Conservation (phyloP, 2,113 vertebrate genomes). For the Limanda limanda region DNA sequence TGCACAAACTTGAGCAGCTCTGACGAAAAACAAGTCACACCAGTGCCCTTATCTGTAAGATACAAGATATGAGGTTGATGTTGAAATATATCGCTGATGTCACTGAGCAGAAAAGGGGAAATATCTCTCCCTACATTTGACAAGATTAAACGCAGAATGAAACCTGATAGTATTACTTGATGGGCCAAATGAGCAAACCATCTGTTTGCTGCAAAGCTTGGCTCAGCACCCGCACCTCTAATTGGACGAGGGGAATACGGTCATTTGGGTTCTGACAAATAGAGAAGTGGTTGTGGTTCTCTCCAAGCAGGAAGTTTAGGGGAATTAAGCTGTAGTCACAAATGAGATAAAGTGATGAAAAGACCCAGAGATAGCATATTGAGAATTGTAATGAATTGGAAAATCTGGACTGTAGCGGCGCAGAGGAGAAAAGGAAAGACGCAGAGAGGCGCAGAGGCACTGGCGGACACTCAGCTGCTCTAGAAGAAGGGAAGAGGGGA, state of each 20-base stretch:
- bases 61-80: constrained; percentile 13
- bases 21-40: constrained; percentile 6
- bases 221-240: constrained; percentile 11
- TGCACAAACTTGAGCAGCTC: constrained; percentile 30
- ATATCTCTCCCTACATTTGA: constrained; percentile 2
- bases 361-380: background rate
- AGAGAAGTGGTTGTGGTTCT: constrained; percentile 30
- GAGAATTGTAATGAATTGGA: constrained; percentile 19
- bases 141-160: constrained; percentile 7
- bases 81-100: background rate
- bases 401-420: constrained; percentile 1
- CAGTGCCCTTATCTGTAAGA: constrained; percentile 21
- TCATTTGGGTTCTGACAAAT: constrained; percentile 24
- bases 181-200: constrained; percentile 36
- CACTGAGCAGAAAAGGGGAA: constrained; percentile 10
- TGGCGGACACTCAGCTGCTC: constrained; percentile 48
- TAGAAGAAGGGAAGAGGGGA: constrained; percentile 62
- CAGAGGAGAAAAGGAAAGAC: constrained; percentile 20
- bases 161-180: constrained; percentile 1
- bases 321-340: constrained; percentile 23
- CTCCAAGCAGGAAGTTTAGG: background rate
- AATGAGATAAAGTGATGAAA: constrained; percentile 13
- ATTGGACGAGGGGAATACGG: constrained; percentile 16
- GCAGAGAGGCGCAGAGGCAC: constrained; percentile 26
- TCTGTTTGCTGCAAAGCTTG: constrained; percentile 33